Percentiles rank a stretch among this genome's conserved stretches.
phyloP scores from a whole-genome alignment of 2,113 vertebrate genomes.

The Pachyramphus minor region DNA sequence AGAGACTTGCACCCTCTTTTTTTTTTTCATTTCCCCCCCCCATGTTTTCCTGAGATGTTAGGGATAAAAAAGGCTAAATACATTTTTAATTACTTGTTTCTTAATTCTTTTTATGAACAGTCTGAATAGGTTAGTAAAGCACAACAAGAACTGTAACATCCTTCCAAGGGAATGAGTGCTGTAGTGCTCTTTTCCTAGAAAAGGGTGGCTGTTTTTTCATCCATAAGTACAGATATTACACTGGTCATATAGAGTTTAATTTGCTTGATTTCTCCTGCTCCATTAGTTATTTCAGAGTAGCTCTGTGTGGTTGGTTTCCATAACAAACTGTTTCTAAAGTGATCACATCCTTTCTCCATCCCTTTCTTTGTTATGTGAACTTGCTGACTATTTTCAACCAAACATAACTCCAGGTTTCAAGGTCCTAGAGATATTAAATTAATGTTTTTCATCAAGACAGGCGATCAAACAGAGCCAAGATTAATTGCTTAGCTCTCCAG shows the following conservation, averaged over 20 bases:
- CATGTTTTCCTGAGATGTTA: neutral
- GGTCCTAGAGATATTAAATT: neutral
- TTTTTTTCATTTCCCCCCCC: neutral
- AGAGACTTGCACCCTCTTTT: neutral
- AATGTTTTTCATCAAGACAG: neutral
- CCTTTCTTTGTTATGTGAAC: neutral
- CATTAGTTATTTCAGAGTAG: neutral
- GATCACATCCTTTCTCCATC: neutral
- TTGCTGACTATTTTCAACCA: neutral
- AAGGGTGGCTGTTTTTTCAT: neutral
- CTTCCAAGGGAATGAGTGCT: neutral
- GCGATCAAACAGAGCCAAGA: neutral
- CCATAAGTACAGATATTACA: neutral
- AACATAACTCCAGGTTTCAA: neutral
- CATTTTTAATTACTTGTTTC: neutral
- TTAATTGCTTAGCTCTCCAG: neutral
- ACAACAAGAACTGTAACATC: neutral
- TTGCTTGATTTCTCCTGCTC: neutral
- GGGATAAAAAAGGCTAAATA: neutral
- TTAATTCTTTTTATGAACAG: neutral
- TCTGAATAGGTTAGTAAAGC: neutral
- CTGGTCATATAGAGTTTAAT: neutral
- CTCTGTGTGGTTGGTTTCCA: neutral
- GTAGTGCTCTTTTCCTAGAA: neutral
- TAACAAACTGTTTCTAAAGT: neutral